These are phyloP conservation scores for Popillia japonica DNA, from an alignment of 1,140 invertebrate genomes.

Conservation along the genomic window DNA sequence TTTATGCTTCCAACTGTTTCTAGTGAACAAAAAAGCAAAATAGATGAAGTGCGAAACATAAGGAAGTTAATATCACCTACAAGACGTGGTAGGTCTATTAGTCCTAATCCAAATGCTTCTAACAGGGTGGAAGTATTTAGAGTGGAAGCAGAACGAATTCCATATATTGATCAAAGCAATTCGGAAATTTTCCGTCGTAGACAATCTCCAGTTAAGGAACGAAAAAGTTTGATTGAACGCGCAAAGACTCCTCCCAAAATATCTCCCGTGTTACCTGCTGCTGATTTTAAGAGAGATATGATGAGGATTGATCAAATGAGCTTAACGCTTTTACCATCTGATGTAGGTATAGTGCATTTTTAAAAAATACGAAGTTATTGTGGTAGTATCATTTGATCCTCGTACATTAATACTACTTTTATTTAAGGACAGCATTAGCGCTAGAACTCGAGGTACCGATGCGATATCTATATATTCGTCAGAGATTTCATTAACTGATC, in stretches of 20 bases:
- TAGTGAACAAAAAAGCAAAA: conserved; percentile 54
- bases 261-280: not conserved
- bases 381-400: not conserved
- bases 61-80: conserved; percentile 49
- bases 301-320: conserved; percentile 39
- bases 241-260: conserved; percentile 9
- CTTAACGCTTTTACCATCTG: conserved; percentile 33
- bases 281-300: conserved; percentile 36
- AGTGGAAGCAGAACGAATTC: conserved; percentile 38
- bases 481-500: conserved; percentile 42
- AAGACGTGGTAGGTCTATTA: conserved; percentile 49
- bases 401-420: not conserved
- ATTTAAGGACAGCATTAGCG: conserved; percentile 28
- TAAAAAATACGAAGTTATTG: too few species aligned
- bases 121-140: conserved; percentile 35
- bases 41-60: conserved; percentile 49
- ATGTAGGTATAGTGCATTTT: not conserved
- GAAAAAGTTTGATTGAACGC: conserved; percentile 17
- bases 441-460: conserved; percentile 35
- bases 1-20: conserved; percentile 56
- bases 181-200: conserved; percentile 38
- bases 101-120: conserved; percentile 41
- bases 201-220: not conserved
- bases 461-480: conserved; percentile 36
- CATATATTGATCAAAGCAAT: conserved; percentile 46